Evolutionary conservation across 2,113 vertebrate species (phyloP).

Genomic region (Varanus salvator): DNA sequence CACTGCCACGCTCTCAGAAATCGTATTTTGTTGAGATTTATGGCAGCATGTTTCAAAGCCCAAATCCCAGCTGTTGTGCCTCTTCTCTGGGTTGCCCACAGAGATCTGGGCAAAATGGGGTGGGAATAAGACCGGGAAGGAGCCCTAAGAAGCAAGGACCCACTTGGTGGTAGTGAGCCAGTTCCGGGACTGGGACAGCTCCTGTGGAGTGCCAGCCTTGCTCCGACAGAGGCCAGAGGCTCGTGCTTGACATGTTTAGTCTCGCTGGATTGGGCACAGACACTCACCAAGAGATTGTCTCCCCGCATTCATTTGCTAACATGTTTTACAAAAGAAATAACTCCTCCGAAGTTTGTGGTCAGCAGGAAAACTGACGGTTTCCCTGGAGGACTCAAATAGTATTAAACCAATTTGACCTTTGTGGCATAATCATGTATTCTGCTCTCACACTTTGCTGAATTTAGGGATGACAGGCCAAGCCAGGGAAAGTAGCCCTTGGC

Average conservation of each 20-base stretch:
- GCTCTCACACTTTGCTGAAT: conserved; percentile 54
- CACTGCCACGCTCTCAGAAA: background rate
- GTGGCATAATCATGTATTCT: conserved; percentile 25
- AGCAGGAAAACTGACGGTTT: background rate
- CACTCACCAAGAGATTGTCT: background rate
- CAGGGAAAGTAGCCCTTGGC: conserved; percentile 63
- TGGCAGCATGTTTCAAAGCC: background rate
- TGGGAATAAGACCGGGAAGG: background rate
- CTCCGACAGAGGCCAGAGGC: background rate
- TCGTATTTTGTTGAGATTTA: background rate
- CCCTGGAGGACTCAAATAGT: background rate
- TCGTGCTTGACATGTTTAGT: background rate
- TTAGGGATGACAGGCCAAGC: conserved; percentile 61
- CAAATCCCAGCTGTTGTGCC: background rate
- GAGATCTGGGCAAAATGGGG: background rate
- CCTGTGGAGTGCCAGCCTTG: fast-evolving
- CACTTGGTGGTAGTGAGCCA: background rate
- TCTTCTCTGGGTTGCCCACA: background rate
- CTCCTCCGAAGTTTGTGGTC: conserved; percentile 9
- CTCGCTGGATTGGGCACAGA: background rate
- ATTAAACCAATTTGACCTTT: conserved; percentile 22
- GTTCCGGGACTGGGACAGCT: background rate
- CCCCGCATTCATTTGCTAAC: background rate
- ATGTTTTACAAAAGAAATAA: background rate
- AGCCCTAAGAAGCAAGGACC: background rate